Percentiles rank a stretch among this genome's conserved stretches.
These are phyloP conservation scores for Lophius piscatorius DNA, from an alignment of 2,113 vertebrate genomes.

Conservation along the genomic window DNA sequence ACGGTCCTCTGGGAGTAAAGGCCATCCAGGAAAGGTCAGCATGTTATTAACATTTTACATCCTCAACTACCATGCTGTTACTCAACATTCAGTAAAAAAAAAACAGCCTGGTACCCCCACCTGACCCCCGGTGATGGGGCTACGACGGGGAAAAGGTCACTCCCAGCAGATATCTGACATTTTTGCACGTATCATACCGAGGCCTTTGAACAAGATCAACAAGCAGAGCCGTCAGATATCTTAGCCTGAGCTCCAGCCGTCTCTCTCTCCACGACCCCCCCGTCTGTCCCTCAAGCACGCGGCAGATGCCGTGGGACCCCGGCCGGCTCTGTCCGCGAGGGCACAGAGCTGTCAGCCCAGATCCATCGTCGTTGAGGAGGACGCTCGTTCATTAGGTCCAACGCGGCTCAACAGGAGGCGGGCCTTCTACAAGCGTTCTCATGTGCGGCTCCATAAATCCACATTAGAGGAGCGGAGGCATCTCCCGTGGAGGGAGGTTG, in stretches of 20 bases:
- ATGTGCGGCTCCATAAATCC: conserved; percentile 70
- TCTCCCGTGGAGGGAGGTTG: conserved; percentile 29
- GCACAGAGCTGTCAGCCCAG: conserved; percentile 59
- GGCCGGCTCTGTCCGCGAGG: conserved; percentile 36
- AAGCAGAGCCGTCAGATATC: neutral
- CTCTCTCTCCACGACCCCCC: conserved; percentile 4
- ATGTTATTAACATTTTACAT: conserved; percentile 57
- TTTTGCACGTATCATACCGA: conserved; percentile 9
- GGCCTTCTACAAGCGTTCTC: conserved; percentile 42
- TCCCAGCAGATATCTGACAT: conserved; percentile 19
- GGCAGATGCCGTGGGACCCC: conserved; percentile 37
- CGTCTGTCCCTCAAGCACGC: conserved; percentile 40
- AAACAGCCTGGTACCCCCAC: conserved; percentile 14
- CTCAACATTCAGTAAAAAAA: conserved; percentile 27
- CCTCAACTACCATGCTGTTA: conserved; percentile 26
- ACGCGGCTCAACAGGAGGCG: conserved; percentile 63
- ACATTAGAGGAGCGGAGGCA: conserved; percentile 66
- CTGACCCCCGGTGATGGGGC: conserved; percentile 4
- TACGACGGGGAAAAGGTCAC: conserved; percentile 37
- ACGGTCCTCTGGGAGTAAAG: conserved; percentile 26
- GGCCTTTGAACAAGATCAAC: neutral
- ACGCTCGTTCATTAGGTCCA: conserved; percentile 68
- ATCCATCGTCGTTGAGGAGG: conserved; percentile 74
- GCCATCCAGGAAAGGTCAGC: conserved; percentile 48
- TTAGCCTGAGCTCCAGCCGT: neutral